A percentile compares a stretch with the other conserved stretches of the same genome.
phyloP scores from a whole-genome alignment of 2,888 invertebrate species.

The Scaptomyza parva region DNA sequence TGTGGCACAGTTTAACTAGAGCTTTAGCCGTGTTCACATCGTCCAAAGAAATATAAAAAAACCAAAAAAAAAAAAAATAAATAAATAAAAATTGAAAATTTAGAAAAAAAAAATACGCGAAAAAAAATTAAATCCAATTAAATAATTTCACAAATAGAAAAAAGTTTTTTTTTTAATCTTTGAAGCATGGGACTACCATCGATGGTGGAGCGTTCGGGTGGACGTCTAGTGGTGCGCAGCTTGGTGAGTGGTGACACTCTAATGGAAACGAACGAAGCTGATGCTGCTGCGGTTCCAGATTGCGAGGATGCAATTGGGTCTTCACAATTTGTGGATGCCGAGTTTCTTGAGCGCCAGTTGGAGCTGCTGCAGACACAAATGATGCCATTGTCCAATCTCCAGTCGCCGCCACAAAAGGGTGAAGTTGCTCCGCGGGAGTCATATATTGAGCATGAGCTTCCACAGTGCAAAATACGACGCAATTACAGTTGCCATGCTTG shows the following conservation, averaged over 20 bases:
- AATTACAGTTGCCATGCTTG: conserved; percentile 93
- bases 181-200: conserved; percentile 86
- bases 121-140: neutral
- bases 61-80: conserved; percentile 7
- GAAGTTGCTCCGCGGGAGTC: conserved; percentile 51
- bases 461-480: conserved; percentile 92
- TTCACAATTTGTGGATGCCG: conserved; percentile 1
- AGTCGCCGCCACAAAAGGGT: conserved; percentile 14
- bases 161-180: neutral
- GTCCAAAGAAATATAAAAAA: conserved; percentile 9
- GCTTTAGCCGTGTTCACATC: conserved; percentile 41
- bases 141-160: neutral
- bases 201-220: conserved; percentile 88
- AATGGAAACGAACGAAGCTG: conserved; percentile 17
- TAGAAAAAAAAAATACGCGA: neutral
- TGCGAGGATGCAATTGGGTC: neutral
- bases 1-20: conserved; percentile 33
- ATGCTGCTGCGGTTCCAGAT: neutral
- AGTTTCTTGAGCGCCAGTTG: conserved; percentile 37
- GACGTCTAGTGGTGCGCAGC: conserved; percentile 87
- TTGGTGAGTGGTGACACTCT: conserved; percentile 86
- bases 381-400: neutral
- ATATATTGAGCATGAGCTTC: conserved; percentile 86
- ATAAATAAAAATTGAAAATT: neutral
- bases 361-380: conserved; percentile 17